A percentile compares a stretch with the other conserved stretches of the same genome.
phyloP scores from a whole-genome alignment of 2,888 invertebrate species.

The Drosophila pseudotakahashii region DNA sequence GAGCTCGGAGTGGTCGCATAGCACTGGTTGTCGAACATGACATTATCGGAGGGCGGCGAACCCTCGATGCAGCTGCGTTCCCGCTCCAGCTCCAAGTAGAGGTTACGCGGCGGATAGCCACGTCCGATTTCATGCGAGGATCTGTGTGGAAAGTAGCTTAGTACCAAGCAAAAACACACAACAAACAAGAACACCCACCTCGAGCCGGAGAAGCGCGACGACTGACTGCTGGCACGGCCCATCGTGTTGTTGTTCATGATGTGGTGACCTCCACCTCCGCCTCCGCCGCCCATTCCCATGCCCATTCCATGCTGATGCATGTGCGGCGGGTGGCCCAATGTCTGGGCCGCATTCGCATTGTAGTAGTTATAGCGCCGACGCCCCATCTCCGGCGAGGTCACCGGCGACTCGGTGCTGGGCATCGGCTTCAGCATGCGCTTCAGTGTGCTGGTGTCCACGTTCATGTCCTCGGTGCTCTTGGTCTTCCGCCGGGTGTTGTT shows the following conservation, averaged over 20 bases:
- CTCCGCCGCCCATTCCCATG: conserved; percentile 43
- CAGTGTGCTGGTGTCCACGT: conserved; percentile 88
- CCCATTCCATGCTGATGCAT: conserved; percentile 84
- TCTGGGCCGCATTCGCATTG: conserved; percentile 84
- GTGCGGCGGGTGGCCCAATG: conserved; percentile 86
- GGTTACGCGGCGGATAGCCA: conserved; percentile 89
- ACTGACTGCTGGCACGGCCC: conserved; percentile 86
- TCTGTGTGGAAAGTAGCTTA: conserved; percentile 79
- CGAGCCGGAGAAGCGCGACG: conserved; percentile 88
- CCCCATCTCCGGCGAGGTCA: conserved; percentile 95
- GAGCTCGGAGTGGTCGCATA: conserved; percentile 97
- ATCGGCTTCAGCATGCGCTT: conserved; percentile 97
- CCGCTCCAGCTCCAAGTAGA: conserved; percentile 92
- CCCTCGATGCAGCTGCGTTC: conserved; percentile 86
- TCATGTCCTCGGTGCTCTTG: conserved; percentile 96
- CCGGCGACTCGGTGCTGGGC: conserved; percentile 94
- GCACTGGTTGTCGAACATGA: conserved; percentile 97
- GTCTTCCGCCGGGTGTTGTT: conserved; percentile 92
- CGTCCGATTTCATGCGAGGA: conserved; percentile 90
- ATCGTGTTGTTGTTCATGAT: conserved; percentile 86
- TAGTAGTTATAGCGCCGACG: conserved; percentile 90
- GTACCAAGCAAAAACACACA: background rate
- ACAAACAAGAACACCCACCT: conserved; percentile 85
- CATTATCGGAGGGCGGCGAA: conserved; percentile 96
- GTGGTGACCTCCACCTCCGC: conserved; percentile 83